phyloP scores from a whole-genome alignment of 2,888 invertebrate genomes.

The Nephrotoma guestfalica region DNA sequence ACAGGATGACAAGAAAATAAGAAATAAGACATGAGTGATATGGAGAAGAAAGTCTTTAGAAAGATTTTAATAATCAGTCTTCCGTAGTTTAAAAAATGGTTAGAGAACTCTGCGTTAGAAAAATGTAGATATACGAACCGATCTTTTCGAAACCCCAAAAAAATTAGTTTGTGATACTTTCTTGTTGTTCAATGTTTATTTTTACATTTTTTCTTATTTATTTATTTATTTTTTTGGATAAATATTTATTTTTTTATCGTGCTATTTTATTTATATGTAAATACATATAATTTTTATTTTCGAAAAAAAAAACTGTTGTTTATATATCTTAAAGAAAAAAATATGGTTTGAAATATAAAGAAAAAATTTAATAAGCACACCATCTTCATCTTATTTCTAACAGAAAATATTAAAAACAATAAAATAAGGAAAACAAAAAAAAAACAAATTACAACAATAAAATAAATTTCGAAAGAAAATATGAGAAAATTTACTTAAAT shows the following conservation, averaged over 20 bases:
- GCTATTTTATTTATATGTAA: background rate
- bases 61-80: too few species aligned
- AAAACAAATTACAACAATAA: background rate
- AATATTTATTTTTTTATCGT: background rate
- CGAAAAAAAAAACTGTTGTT: background rate
- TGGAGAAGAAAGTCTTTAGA: too few species aligned
- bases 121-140: background rate
- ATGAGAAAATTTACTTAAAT: background rate
- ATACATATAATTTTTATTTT: background rate
- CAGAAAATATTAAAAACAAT: background rate
- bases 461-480: background rate
- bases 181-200: background rate
- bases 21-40: too few species aligned
- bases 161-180: background rate
- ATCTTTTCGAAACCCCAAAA: background rate
- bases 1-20: too few species aligned
- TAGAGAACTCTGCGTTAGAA: background rate
- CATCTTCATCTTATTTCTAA: background rate
- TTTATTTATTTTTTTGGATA: background rate
- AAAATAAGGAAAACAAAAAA: background rate
- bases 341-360: background rate
- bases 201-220: background rate
- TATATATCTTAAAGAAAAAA: background rate
- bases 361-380: background rate
- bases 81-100: background rate